Percentiles rank a stretch among this genome's conserved stretches.
Conservation (phyloP, 2,113 vertebrate species). For the Pavo muticus region DNA sequence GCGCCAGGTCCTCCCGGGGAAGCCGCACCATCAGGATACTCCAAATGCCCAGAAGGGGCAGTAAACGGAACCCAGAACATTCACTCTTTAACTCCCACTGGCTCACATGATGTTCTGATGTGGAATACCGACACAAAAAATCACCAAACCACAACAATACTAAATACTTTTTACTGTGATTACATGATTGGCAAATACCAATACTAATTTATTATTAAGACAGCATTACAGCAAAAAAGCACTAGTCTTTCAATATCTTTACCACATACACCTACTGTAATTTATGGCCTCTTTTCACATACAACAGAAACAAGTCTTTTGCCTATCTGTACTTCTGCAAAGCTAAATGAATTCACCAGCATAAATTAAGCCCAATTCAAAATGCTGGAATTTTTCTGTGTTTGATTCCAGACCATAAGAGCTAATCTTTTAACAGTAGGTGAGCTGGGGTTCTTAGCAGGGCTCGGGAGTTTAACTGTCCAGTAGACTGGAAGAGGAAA, state of each 20-base stretch:
- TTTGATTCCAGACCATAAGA: background rate
- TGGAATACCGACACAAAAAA: too few species aligned
- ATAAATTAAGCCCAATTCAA: background rate
- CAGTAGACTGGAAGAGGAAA: background rate
- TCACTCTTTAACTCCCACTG: too few species aligned
- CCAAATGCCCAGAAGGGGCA: too few species aligned
- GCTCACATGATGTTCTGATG: too few species aligned
- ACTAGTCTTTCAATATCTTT: background rate
- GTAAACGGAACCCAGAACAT: too few species aligned
- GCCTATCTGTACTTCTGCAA: background rate
- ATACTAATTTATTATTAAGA: background rate
- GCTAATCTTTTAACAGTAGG: conserved; percentile 23
- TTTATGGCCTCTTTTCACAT: background rate
- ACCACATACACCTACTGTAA: background rate
- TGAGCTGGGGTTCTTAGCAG: background rate
- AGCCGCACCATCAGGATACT: too few species aligned
- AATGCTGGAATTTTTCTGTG: background rate
- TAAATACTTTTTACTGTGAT: background rate
- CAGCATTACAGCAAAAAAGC: background rate
- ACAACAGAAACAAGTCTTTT: conserved; percentile 15
- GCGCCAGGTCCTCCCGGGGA: too few species aligned
- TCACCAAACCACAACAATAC: background rate
- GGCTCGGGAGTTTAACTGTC: background rate
- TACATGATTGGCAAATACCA: background rate
- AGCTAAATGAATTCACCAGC: background rate